These are phyloP conservation scores for Nomada goodeniana DNA, from an alignment of 2,888 invertebrate genomes.

Conservation along the genomic window DNA sequence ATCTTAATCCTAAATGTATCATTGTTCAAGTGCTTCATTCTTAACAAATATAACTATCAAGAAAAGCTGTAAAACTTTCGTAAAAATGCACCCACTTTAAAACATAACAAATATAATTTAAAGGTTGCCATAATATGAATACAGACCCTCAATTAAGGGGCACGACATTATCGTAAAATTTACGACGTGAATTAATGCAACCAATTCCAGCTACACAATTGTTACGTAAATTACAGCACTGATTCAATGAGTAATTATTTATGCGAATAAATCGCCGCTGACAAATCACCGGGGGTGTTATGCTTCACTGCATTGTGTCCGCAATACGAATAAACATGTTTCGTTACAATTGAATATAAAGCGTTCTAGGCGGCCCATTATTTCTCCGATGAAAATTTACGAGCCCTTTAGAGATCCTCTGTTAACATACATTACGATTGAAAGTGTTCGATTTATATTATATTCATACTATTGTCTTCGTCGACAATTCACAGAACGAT, in stretches of 20 bases:
- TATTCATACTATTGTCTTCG: background rate
- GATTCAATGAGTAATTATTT: constrained; percentile 30
- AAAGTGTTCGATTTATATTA: background rate
- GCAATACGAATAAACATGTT: constrained; percentile 18
- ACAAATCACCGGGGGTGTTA: constrained; percentile 31
- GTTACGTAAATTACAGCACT: constrained; percentile 6
- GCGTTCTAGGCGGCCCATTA: constrained; percentile 10
- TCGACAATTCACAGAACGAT: background rate
- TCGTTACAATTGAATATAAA: constrained; percentile 20
- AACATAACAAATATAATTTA: background rate
- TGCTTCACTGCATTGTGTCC: constrained; percentile 6
- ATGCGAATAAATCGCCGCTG: constrained; percentile 10
- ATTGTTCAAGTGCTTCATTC: too few relatives aligned
- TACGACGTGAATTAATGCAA: background rate
- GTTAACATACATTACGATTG: background rate
- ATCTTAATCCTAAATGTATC: too few relatives aligned
- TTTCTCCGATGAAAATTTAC: constrained; percentile 7
- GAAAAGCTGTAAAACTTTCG: too few relatives aligned
- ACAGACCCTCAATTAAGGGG: background rate
- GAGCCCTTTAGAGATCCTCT: background rate
- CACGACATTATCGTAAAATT: background rate
- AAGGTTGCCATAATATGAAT: background rate
- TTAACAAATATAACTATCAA: too few relatives aligned
- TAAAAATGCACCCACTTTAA: too few relatives aligned
- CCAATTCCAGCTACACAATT: background rate